These are phyloP conservation scores for Agapornis canus DNA, from an alignment of 2,797 vertebrate species.

Conservation along the genomic window DNA sequence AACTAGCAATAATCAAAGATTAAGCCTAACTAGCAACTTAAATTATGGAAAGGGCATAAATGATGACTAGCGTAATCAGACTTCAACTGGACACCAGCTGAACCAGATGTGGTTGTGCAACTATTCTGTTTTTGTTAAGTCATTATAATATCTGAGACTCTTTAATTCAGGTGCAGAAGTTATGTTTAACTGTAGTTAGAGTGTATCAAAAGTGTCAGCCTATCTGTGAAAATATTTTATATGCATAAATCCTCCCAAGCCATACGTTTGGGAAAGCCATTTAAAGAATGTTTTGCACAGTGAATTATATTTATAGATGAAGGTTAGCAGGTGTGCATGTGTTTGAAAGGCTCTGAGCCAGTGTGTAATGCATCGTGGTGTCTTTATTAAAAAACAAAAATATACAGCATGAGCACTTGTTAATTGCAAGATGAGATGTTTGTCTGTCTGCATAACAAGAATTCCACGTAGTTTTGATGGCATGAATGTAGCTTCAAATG, in stretches of 20 bases:
- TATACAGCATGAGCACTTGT: background rate
- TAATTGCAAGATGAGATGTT: constrained; percentile 4
- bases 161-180: constrained; percentile 12
- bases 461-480: constrained; percentile 33
- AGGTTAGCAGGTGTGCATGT: background rate
- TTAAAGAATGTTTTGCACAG: background rate
- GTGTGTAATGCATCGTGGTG: background rate
- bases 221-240: background rate
- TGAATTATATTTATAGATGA: background rate
- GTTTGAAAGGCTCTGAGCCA: background rate
- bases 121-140: background rate
- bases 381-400: background rate
- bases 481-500: constrained; percentile 42
- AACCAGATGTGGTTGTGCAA: constrained; percentile 13
- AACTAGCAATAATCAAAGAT: background rate
- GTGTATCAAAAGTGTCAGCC: constrained; percentile 26
- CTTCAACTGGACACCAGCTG: constrained; percentile 6
- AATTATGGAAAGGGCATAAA: constrained; percentile 18
- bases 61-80: background rate
- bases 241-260: background rate
- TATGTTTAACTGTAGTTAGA: constrained; percentile 13
- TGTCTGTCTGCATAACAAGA: background rate
- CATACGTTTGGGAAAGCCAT: background rate
- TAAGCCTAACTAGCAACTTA: background rate
- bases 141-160: background rate